Base-by-base conservation (phyloP, 2,113 vertebrate species). In the Montifringilla adamsi region DNA sequence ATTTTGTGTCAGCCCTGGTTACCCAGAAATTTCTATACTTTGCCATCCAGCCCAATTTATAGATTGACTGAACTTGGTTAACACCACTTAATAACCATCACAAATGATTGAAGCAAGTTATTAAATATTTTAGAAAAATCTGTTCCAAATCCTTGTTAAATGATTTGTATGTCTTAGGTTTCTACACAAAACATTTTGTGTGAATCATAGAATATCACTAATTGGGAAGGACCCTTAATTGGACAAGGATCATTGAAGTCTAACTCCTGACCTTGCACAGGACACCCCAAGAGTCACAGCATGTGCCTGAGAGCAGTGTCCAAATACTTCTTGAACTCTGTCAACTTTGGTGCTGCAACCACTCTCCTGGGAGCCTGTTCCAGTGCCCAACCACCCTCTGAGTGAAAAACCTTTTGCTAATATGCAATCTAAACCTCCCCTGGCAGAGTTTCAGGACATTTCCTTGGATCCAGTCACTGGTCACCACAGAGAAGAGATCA, bases 1-100 rank as follows among this genome's bases (percentile, higher is more conserved):
- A 91, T 93, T 87, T 91, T 52, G 41, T 78, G 62, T 79, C 89
- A 90, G 67, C 20, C 50, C 53, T 60, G 28, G 58, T 93, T 95
- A 83, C 27, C 30, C 44, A 85, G 67, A 90, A 90, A 85, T 79
- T 79, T 94, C 74, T 88, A 1, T 83, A 56, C 68, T 75, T 55
- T 93, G 58, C 44, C 41, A 62, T 79, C 19, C 41, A 85, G 16
- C 28, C 53, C 62, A 73, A 49, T 15, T 82, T 8, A 60, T 68
- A 52, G 69, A 74, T 81, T 84, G 73, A 70, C 9, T 90, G 55
- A 90, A 89, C 23, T 47, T 60, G 33, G 27, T 83, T 92, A 94
- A 81, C 56, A 60, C 6, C 0, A 3, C 24, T 63, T 87, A 79
- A 75, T 68, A 91, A 53, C 30, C 60, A 56, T 41, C 41, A 79